phyloP scores from a whole-genome alignment of 2,888 invertebrate species.

The Euclidia mi region DNA sequence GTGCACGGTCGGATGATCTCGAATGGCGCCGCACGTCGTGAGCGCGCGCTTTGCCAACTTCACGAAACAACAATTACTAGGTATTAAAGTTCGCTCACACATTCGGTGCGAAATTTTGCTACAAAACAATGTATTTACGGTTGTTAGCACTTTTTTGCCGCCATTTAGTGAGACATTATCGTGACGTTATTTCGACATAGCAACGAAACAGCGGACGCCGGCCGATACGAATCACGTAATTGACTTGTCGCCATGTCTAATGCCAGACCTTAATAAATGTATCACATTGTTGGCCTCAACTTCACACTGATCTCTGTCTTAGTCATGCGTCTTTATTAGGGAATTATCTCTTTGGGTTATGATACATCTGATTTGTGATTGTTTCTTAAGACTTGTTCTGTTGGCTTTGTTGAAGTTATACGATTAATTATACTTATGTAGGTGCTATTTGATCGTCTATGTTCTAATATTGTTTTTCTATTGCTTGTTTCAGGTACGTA shows the following conservation, averaged over 20 bases:
- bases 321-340: no score
- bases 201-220: conserved; percentile 37
- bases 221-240: conserved; percentile 53
- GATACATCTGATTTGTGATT: no score
- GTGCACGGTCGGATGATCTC: conserved; percentile 1
- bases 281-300: conserved; percentile 10
- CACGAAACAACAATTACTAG: conserved; percentile 16
- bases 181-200: conserved; percentile 40
- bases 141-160: conserved; percentile 32
- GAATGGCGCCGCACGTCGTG: conserved; percentile 1
- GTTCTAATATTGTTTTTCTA: no score
- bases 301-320: conserved; percentile 8
- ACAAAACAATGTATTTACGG: conserved; percentile 34
- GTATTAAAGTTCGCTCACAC: conserved; percentile 10
- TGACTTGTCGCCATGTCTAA: conserved; percentile 57
- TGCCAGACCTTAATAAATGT: conserved; percentile 48
- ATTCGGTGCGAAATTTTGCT: conserved; percentile 30
- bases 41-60: background rate
- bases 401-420: no score
- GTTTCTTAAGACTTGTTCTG: no score
- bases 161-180: conserved; percentile 48
- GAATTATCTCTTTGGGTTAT: no score
- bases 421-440: no score
- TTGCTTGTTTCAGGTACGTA: no score
- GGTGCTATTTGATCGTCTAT: no score